phyloP scores from a whole-genome alignment of 2,113 vertebrate species.

The Phainopepla nitens region DNA sequence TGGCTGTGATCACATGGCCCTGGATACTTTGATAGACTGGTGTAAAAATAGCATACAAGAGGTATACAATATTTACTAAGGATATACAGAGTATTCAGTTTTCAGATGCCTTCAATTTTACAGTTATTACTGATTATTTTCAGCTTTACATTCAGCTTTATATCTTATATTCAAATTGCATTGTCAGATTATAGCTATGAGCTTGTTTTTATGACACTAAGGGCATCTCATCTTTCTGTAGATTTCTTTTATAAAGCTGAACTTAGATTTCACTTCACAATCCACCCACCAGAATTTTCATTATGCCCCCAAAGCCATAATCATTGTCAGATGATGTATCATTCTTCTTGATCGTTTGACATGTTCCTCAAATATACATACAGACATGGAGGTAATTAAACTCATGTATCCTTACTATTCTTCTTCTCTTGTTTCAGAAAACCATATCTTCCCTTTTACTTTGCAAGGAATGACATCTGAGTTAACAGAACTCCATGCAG shows the following conservation, averaged over 20 bases:
- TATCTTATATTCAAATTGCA: not conserved
- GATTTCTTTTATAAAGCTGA: not conserved
- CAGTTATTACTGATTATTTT: not conserved
- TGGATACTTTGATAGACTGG: not conserved
- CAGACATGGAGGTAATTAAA: slow-evolving; percentile 51
- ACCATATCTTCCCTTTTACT: not conserved
- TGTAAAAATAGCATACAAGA: not conserved
- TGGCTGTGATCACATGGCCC: not conserved
- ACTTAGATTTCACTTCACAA: slow-evolving; percentile 12
- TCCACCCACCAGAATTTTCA: not conserved
- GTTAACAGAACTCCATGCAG: not conserved
- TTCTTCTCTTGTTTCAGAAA: slow-evolving; percentile 37
- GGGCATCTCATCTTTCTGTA: not conserved
- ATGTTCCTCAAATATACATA: slow-evolving; percentile 16
- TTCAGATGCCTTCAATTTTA: not conserved
- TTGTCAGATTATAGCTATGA: not conserved
- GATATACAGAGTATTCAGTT: not conserved
- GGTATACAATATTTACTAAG: not conserved
- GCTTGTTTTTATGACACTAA: not conserved
- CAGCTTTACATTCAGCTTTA: not conserved
- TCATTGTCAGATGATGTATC: slow-evolving; percentile 20
- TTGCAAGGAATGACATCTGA: not conserved
- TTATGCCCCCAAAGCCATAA: slow-evolving; percentile 19
- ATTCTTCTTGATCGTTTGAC: slow-evolving; percentile 20
- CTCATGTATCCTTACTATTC: slow-evolving; percentile 19